These are phyloP conservation scores for Hemibagrus guttatus DNA, from an alignment of 2,797 vertebrate species.

Conservation along the genomic window DNA sequence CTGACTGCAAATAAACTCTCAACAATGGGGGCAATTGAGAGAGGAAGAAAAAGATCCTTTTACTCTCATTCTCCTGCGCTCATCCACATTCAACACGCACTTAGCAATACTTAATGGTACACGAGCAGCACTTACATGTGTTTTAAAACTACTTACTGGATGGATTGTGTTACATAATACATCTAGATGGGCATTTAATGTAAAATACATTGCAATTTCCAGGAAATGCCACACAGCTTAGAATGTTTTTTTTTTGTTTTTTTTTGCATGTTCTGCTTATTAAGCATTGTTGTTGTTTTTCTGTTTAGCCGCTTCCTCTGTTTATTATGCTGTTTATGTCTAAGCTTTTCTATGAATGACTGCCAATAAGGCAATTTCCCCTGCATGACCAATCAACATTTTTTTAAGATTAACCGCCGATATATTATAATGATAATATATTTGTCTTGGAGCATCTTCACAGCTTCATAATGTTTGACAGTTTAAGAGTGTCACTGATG, in stretches of 20 bases:
- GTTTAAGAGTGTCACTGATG: neutral
- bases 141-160: slow-evolving; percentile 21
- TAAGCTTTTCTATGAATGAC: neutral
- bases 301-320: neutral
- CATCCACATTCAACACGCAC: slow-evolving; percentile 8
- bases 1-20: slow-evolving; percentile 50
- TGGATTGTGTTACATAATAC: slow-evolving; percentile 20
- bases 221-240: neutral
- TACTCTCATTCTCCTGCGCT: slow-evolving; percentile 13
- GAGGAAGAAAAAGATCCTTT: slow-evolving; percentile 20
- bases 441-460: neutral
- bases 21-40: slow-evolving; percentile 50
- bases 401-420: neutral
- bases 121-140: slow-evolving; percentile 30
- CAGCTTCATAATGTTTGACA: neutral
- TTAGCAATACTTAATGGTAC: slow-evolving; percentile 3
- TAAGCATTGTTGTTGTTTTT: neutral
- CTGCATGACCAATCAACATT: neutral
- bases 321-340: neutral
- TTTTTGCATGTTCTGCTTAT: neutral
- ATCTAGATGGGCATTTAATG: slow-evolving; percentile 28
- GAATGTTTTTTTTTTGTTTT: neutral
- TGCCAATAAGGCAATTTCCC: neutral
- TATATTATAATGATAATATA: neutral
- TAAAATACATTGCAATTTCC: slow-evolving; percentile 6